Percentiles rank a stretch among this genome's conserved stretches.
These are phyloP conservation scores for Apostichopus leukothele DNA, from an alignment of 53 echinoderm and acorn worm genomes.

Conservation along the genomic window DNA sequence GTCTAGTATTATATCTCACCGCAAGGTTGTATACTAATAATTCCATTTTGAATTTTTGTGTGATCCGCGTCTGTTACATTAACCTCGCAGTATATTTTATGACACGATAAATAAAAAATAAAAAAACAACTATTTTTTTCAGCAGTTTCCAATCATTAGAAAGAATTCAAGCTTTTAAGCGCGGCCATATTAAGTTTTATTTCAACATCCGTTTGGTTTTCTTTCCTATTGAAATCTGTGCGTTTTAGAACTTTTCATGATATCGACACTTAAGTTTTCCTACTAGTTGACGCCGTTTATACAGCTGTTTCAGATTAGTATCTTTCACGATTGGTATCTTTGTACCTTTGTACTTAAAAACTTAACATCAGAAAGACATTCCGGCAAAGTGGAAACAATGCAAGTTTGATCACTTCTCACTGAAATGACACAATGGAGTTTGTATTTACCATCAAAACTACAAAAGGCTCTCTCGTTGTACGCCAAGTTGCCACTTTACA, in stretches of 20 bases:
- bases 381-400: conserved; percentile 8
- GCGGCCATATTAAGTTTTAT: too few species aligned
- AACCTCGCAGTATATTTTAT: too few species aligned
- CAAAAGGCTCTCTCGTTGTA: neutral
- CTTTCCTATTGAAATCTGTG: neutral
- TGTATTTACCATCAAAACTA: neutral
- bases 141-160: too few species aligned
- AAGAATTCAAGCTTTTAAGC: too few species aligned
- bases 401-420: neutral
- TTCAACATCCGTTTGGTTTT: neutral
- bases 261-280: neutral
- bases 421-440: neutral
- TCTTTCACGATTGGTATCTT: neutral
- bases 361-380: neutral
- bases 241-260: neutral
- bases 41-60: too few species aligned
- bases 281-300: neutral
- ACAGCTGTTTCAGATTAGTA: neutral
- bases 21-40: too few species aligned
- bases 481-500: conserved; percentile 9
- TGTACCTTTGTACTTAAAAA: neutral
- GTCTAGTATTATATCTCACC: too few species aligned
- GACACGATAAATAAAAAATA: too few species aligned
- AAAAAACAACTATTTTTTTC: too few species aligned
- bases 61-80: too few species aligned